Base-by-base conservation (phyloP, 2,888 invertebrate species). In the Hecatera dysodea region DNA sequence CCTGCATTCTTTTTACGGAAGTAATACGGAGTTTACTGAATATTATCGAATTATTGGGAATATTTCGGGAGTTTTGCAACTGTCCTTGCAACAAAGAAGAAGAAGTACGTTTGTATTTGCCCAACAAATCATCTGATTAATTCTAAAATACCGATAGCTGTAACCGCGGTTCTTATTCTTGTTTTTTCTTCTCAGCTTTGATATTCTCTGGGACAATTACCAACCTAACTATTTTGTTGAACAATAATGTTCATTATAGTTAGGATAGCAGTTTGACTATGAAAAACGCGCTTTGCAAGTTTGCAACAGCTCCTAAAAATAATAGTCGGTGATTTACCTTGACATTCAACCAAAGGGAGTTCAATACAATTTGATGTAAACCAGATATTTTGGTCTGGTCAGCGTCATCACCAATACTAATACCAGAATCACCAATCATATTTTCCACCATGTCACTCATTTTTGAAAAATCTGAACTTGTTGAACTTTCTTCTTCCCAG, bases 291-390 rank as follows among this genome's bases (percentile, higher is more conserved):
- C 17, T 61, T 61, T 22, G 11, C 22, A 48, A 6, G 29, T 60
- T 1, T 29, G 24, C 24, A 59, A 7, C 4, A 11, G 39, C 42
- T 12, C 1, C 72, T 53, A 82, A 75, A 12, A 50, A 52, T n/a
- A 53, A 15, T 53, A 52, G 15, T 24, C 36, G 0, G 9, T 53
- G 8, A 73, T 75, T 78, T 93, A 97, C 98, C 96, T 98, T 98
- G 19, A 98, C 95, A 84, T 97, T 98, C 81, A 98, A 96, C 98
- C 98, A 98, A 86, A 98, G 97, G 86, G 97, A 97, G 84, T 97
- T 97, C 17, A 98, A 93, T 68, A 98, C 95, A 80, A 97, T 96
- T 93, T 98, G 97, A 85, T 97, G 96, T 53, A 97, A 95, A 17
- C 96, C 96, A 24, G 97, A 96, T 83, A 97, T 93, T 89, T 91